Evolutionary conservation across 2,113 vertebrate genomes (phyloP), one percentile per base, ranked within the genome.

Genomic region (Megalops atlanticus): DNA sequence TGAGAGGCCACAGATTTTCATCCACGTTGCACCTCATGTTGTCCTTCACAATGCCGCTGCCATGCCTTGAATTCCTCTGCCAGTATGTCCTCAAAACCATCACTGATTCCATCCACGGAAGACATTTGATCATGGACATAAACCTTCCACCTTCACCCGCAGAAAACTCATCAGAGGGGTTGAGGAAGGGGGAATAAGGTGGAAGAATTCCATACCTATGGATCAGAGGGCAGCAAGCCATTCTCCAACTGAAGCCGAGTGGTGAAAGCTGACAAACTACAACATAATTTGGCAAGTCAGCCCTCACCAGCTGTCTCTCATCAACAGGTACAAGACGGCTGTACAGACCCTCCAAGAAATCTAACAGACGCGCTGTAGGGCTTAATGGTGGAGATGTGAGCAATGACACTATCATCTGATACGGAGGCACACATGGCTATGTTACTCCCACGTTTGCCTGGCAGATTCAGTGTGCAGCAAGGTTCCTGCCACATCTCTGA

Each of bases 361-460:
- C 64, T 54, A 40, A 64, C 15, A 58, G 36, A 52, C 0, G 3
- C 40, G 75, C 71, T 77, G 35, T 71, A 77, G 43, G 64, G 41
- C n/a, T 33, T 39, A 27, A 70, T 81, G 80, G 74, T 71, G 33
- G 72, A 54, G 15, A 43, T n/a, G n/a, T 47, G 80, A 33, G 27
- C 43, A 41, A 45, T 47, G n/a, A 40, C 24, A 8, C 45, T 35
- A 73, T 52, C 24, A 40, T 70, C 47, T 76, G 73, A 70, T 1
- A 43, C 11, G 41, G 49, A 71, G 21, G 39, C 41, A 58, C 41
- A 72, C 41, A 2, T 45, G 16, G 38, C 40, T 35, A 31, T 39
- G 10, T 73, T 5, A 58, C 54, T 3, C 16, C 54, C 24, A 81
- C 33, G 71, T 81, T 85, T 76, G 81, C 70, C 82, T 74, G 74